Evolutionary conservation across 2,797 vertebrate species (phyloP).

Genomic region (Ptychadena robeensis): DNA sequence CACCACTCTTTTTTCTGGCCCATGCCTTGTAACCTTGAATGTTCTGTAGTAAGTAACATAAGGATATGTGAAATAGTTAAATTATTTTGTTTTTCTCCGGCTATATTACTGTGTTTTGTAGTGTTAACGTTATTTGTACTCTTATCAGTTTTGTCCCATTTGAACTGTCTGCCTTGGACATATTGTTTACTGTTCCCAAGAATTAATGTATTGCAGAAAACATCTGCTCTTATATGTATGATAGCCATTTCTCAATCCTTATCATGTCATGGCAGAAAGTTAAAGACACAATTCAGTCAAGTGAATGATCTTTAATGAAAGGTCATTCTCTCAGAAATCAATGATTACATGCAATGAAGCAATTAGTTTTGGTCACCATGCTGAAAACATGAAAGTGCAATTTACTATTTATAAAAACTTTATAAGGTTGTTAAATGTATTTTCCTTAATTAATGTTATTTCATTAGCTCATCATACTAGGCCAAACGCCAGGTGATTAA

Average conservation of each 20-base stretch:
- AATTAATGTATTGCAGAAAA: slow-evolving; percentile 42
- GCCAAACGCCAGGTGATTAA: not conserved
- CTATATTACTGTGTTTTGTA: not conserved
- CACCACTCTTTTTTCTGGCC: too few species aligned
- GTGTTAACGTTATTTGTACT: not conserved
- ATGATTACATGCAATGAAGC: slow-evolving; percentile 34
- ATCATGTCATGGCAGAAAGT: slow-evolving; percentile 47
- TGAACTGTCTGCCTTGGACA: slow-evolving; percentile 13
- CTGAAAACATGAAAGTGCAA: slow-evolving; percentile 4
- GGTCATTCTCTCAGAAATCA: slow-evolving; percentile 50
- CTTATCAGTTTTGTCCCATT: not conserved
- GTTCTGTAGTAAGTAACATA: not conserved
- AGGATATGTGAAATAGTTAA: not conserved
- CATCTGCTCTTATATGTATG: slow-evolving; percentile 38
- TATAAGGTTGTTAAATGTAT: not conserved
- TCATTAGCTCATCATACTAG: not conserved
- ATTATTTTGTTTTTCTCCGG: not conserved
- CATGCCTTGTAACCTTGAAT: too few species aligned
- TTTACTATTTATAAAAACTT: not conserved
- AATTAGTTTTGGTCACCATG: slow-evolving; percentile 43
- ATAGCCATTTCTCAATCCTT: slow-evolving; percentile 50
- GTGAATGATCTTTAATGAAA: slow-evolving; percentile 41
- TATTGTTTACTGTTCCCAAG: not conserved
- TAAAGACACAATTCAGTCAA: slow-evolving; percentile 43
- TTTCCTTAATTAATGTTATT: not conserved